These are phyloP conservation scores for Smutsia gigantea DNA, from an alignment of 2,797 vertebrate genomes.

Conservation along the genomic window DNA sequence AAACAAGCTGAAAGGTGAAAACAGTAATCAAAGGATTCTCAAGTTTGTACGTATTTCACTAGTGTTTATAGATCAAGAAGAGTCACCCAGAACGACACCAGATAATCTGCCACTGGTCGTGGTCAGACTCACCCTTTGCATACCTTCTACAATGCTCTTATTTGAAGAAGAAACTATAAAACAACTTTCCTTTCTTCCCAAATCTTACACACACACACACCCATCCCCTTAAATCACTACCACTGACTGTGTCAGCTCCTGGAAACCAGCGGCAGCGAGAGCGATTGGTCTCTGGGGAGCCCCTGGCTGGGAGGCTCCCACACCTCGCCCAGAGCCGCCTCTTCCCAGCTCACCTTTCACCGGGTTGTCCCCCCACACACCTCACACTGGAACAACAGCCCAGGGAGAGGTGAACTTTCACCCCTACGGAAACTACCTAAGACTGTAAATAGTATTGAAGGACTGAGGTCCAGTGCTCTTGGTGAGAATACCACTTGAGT, in stretches of 20 bases:
- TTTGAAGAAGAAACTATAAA: not conserved
- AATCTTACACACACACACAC: not conserved
- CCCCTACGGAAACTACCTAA: not conserved
- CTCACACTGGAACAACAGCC: not conserved
- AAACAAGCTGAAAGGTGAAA: constrained; percentile 2
- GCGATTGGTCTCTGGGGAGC: not conserved
- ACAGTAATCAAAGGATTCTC: not conserved
- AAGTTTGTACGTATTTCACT: not conserved
- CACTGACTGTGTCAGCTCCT: not conserved
- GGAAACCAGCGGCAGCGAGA: not conserved
- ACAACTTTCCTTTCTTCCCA: not conserved
- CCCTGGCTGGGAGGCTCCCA: not conserved
- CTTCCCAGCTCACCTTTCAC: not conserved
- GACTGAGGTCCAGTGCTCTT: not conserved
- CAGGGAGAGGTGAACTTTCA: not conserved
- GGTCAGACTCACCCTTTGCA: not conserved
- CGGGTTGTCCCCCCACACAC: not conserved
- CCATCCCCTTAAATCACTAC: not conserved
- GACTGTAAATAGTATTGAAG: not conserved
- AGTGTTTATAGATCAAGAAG: not conserved
- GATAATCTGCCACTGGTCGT: not conserved
- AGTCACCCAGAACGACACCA: not conserved
- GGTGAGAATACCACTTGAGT: not conserved
- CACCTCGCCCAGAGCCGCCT: not conserved
- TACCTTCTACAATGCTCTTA: not conserved